These are phyloP conservation scores for Trachymyrmex cornetzi DNA, from an alignment of 1,140 invertebrate species.

Conservation along the genomic window DNA sequence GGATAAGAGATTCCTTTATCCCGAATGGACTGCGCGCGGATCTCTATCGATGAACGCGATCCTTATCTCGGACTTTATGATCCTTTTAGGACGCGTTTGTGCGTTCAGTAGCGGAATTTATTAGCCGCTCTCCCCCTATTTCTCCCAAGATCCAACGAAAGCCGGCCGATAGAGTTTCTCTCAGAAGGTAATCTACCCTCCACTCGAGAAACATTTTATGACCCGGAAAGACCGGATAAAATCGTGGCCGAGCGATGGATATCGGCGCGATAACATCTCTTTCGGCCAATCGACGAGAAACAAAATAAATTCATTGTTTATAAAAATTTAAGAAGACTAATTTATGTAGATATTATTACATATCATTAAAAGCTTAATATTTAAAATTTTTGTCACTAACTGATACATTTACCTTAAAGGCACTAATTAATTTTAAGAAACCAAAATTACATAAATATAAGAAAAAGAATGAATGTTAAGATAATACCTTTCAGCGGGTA, in stretches of 20 bases:
- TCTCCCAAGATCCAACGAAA: slow-evolving; percentile 7
- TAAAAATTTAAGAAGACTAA: too few species aligned
- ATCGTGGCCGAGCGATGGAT: slow-evolving; percentile 51
- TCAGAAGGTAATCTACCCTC: slow-evolving; percentile 50
- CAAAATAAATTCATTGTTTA: too few species aligned
- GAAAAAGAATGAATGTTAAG: too few species aligned
- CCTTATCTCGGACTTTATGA: slow-evolving; percentile 65
- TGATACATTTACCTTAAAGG: too few species aligned
- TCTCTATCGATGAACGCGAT: slow-evolving; percentile 40
- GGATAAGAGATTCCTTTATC: background rate
- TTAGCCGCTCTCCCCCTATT: slow-evolving; percentile 13
- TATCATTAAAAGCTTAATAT: too few species aligned
- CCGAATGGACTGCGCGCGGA: background rate
- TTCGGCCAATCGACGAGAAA: background rate
- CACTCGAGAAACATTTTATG: slow-evolving; percentile 64
- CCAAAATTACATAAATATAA: too few species aligned
- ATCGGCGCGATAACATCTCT: slow-evolving; percentile 20
- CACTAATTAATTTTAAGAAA: too few species aligned
- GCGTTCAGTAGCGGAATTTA: slow-evolving; percentile 60
- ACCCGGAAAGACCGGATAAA: slow-evolving; percentile 51
- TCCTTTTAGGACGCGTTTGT: slow-evolving; percentile 62
- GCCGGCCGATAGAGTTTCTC: slow-evolving; percentile 38
- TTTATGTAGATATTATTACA: too few species aligned
- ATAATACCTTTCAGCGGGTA: too few species aligned
- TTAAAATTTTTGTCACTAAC: too few species aligned